A percentile compares a stretch with the other conserved stretches of the same genome.
Evolutionary conservation across 1,140 invertebrate genomes (phyloP).

Genomic region (Chironomus tepperi): DNA sequence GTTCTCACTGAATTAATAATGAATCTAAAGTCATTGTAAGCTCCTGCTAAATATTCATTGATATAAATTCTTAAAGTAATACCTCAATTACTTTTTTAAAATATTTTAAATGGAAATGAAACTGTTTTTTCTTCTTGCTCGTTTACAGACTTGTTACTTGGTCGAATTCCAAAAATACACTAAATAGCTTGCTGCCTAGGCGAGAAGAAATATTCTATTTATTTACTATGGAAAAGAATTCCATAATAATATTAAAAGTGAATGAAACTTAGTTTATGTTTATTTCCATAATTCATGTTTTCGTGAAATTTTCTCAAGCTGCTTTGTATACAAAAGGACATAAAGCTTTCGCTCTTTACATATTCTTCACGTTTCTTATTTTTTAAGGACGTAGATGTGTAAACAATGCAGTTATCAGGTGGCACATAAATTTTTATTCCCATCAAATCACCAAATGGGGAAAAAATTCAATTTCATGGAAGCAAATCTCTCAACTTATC

Average conservation of each 20-base stretch:
- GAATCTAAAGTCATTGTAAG: no score
- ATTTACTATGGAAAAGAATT: slow-evolving; percentile 5
- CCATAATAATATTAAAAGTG: neutral
- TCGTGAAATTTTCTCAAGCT: neutral
- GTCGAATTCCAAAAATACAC: neutral
- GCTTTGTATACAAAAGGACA: neutral
- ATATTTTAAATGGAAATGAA: neutral
- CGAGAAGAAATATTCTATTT: neutral
- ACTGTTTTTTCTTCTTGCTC: neutral
- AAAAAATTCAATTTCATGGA: no score
- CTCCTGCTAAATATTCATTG: no score
- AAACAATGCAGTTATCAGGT: no score
- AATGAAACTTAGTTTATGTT: neutral
- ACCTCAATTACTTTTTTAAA: neutral
- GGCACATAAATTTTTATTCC: no score
- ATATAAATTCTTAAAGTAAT: no score
- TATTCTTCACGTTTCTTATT: neutral
- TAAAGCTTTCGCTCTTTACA: neutral
- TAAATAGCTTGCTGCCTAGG: neutral
- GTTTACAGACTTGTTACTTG: neutral
- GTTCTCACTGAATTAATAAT: no score
- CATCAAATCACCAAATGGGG: no score
- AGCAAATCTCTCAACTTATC: no score
- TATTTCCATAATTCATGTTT: neutral
- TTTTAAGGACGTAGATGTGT: no score